Evolutionary conservation across 1,140 invertebrate species (phyloP), one percentile per base, ranked within the genome.

Genomic region (Heliconius hermathena): DNA sequence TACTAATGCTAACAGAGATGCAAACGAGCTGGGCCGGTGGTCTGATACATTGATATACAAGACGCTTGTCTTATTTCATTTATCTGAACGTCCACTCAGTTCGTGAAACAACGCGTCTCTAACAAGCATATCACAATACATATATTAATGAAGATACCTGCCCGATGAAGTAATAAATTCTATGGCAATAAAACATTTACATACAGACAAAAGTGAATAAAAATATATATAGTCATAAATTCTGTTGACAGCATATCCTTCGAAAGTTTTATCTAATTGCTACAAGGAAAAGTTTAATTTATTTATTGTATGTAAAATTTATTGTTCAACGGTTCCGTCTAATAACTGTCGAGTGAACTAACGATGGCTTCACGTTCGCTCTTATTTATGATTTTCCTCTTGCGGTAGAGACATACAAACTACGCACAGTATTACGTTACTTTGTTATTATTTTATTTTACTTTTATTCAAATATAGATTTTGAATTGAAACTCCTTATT

Each of bases 11-110:
- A 66, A 26, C 52, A 80, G 83, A 82, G 78, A 83, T 81, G 87
- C 84, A 85, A 89, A 90, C 87, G 76, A 78, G 73, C 84, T 76
- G 72, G 75, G 81, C 81, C 82, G 89, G 87, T 90, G 88, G 88
- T 89, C 87, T 81, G 74, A 83, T 84, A 79, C 82, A 80, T 8
- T 52, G 57, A 73, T 74, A 80, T 73, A 80, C 71, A 73, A 80
- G 71, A 73, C 71, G 36, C 75, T 71, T 83, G 86, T 85, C 85
- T 85, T 84, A 85, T 86, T 85, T 79, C 81, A 87, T 87, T 82
- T 82, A 75, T 33, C 73, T 79, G 60, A 29, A 29, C 26, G 60
- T 66, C 11, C 60, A 66, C 60, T 41, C 78, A 74, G 81, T 81
- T 80, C 77, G 75, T 74, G 82, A 77, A 82, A 77, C 73, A 81